phyloP scores from a whole-genome alignment of 2,113 vertebrate genomes.

The Aegypius monachus region DNA sequence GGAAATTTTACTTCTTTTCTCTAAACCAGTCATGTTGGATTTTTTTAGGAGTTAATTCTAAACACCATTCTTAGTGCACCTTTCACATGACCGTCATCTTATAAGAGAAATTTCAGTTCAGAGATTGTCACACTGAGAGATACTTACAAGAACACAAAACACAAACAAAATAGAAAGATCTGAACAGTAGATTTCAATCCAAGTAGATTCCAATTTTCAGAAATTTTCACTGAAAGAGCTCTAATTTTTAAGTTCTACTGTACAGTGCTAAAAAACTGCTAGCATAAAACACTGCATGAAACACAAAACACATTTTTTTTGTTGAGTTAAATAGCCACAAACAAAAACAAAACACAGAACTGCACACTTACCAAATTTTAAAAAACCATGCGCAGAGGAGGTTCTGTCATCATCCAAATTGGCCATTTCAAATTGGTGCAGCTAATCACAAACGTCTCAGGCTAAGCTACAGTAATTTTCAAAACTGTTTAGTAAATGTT shows the following conservation, averaged over 20 bases:
- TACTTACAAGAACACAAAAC: background rate
- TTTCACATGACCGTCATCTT: background rate
- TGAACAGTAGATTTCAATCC: background rate
- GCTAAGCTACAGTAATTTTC: constrained; percentile 88
- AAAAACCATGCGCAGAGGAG: constrained; percentile 72
- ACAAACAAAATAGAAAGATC: background rate
- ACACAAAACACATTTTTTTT: background rate
- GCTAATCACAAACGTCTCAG: constrained; percentile 84
- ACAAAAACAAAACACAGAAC: constrained; percentile 52
- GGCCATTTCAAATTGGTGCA: constrained; percentile 90
- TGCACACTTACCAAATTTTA: constrained; percentile 86
- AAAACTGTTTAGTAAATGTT: constrained; percentile 87
- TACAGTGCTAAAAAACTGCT: background rate
- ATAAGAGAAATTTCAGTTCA: background rate
- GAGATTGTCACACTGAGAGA: background rate
- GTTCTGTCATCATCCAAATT: constrained; percentile 70
- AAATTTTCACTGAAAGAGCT: background rate
- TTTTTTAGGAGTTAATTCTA: background rate
- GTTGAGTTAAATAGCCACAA: constrained; percentile 21
- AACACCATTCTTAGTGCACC: background rate
- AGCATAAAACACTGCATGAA: background rate
- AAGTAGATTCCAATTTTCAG: background rate
- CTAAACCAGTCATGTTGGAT: fast-evolving
- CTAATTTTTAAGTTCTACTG: background rate
- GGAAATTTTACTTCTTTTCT: background rate